Base-by-base conservation (phyloP, 2,888 invertebrate species). In the Leucophora obtusa region DNA sequence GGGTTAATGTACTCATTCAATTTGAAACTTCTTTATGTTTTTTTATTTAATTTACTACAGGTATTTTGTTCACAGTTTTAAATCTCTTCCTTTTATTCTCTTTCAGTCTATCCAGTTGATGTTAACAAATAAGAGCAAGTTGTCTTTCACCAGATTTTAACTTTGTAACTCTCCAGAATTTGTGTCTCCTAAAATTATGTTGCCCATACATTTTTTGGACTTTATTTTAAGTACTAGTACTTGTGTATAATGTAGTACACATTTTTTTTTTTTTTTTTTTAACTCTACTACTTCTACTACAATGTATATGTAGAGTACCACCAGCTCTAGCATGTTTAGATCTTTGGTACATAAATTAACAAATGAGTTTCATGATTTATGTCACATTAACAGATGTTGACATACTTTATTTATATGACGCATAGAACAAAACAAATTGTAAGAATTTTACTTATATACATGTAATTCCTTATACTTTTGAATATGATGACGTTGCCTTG, bases 321-420 rank as follows among this genome's bases (percentile, higher is more conserved):
- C 7, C 28, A 38, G 1, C 38, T 10, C 38, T 28, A 14, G 5
- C 8, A 53, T 59, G 70, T 54, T 71, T 43, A 59, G 53, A 60
- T 77, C 58, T 35, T 66, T 24, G 38, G 53, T 70, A 60, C 5
- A 69, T 60, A 69, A 81, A 73, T 70, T 73, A 65, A 66, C 72
- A 77, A 77, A 73, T 73, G 69, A 73, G 63, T 75, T 75, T 66
- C 60, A 68, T 77, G 77, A 81, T 81, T 73, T 81, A 77, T 77
- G 77, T 73, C 81, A 81, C 77, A 77, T 73, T 63, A 73, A 73
- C 72, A 68, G 73, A 62, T 73, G 73, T 74, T 69, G 68, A 79
- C 79, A 79, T 79, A 74, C 79, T 79, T 73, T 79, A 69, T 73
- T 73, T 63, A 59, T 66, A 56, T 78, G 78, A 73, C 73, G 68